phyloP scores from a whole-genome alignment of 2,797 vertebrate genomes.

The Cygnus olor region DNA sequence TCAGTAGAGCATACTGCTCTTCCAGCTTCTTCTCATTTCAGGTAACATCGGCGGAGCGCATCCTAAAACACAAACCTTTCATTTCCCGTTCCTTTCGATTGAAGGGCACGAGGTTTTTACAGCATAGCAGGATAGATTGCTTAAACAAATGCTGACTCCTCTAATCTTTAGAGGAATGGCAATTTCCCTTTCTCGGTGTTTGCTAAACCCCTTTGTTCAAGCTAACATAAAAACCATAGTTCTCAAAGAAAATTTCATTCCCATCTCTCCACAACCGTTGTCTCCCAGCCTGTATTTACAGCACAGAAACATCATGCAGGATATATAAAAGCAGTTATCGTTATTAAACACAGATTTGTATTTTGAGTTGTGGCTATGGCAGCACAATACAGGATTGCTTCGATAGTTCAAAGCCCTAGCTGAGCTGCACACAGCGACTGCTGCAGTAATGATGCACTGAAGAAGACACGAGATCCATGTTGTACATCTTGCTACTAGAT shows the following conservation, averaged over 20 bases:
- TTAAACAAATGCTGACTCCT: slow-evolving; percentile 34
- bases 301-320: not conserved
- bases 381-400: not conserved
- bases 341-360: not conserved
- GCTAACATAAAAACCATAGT: not conserved
- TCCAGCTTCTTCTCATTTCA: not conserved
- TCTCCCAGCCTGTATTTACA: not conserved
- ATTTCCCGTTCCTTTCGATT: not conserved
- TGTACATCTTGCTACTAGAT: not conserved
- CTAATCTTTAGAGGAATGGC: not conserved
- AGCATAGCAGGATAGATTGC: not conserved
- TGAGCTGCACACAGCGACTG: fast-evolving
- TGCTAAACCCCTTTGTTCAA: slow-evolving; percentile 1
- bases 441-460: not conserved
- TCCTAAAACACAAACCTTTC: not conserved
- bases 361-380: not conserved
- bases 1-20: not conserved
- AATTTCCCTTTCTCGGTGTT: not conserved
- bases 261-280: not conserved
- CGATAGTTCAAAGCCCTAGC: not conserved
- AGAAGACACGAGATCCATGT: not conserved
- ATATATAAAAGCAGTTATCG: not conserved
- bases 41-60: not conserved
- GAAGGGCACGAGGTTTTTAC: not conserved
- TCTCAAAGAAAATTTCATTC: not conserved